Conservation (phyloP, 2,113 vertebrate genomes). For the Osmerus eperlanus region DNA sequence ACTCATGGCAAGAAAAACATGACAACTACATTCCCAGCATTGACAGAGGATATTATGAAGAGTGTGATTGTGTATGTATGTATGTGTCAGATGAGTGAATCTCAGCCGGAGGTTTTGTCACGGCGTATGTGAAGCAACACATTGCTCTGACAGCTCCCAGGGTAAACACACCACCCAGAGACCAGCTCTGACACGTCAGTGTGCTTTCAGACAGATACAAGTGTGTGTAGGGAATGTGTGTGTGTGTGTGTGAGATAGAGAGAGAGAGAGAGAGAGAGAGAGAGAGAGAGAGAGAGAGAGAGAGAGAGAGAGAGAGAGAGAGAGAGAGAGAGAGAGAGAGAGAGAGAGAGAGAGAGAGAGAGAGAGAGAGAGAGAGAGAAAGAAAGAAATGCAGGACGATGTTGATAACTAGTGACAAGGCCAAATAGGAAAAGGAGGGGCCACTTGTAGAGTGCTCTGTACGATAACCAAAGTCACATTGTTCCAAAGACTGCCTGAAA, state of each 20-base stretch:
- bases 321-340: neutral
- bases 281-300: no score
- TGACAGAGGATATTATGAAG: conserved; percentile 24
- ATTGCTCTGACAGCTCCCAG: conserved; percentile 64
- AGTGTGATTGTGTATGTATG: conserved; percentile 17
- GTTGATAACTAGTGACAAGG: conserved; percentile 53
- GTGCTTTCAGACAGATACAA: no score
- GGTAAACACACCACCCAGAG: conserved; percentile 45
- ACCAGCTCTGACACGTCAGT: conserved; percentile 56
- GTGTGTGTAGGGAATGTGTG: neutral
- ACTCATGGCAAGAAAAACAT: neutral
- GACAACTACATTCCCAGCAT: conserved; percentile 9
- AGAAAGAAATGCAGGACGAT: conserved; percentile 37
- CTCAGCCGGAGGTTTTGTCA: conserved; percentile 45
- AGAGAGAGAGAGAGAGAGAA: neutral
- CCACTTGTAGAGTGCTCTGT: neutral
- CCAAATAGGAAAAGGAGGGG: conserved; percentile 49
- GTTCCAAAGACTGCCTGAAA: no score
- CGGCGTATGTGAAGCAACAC: conserved; percentile 59
- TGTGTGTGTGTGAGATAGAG: neutral
- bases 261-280: no score
- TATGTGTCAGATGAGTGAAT: conserved; percentile 13
- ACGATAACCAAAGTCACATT: no score
- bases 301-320: no score
- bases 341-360: neutral